Evolutionary conservation across 1,140 invertebrate genomes (phyloP), one percentile per base, ranked within the genome.

Genomic region (Camponotus floridanus): DNA sequence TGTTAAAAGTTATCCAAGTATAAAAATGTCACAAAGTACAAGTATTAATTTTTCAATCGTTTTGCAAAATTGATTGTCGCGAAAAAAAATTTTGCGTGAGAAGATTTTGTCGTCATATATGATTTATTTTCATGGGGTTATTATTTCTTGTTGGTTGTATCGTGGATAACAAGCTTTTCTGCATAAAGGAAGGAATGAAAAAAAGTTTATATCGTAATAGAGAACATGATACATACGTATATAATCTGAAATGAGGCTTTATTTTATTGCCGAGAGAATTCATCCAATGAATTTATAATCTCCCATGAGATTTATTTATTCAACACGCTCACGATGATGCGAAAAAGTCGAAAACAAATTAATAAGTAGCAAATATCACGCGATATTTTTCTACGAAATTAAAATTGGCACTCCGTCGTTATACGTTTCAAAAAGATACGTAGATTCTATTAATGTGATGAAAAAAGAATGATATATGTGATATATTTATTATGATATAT

Each of bases 211-310:
- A 26, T 3, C 8, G 21, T 59, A 21, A 21, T 21, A 21, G 55
- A 39, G 21, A 13, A 3, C 2, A 59, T 7, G 11, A 48, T 65
- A n/a, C 45, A 65, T 51, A 42, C 26, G 7, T 31, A 21, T 64
- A 31, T 15, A 48, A 64, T 6, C 39, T 8, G 26, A 18, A 13
- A 5, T 13, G 61, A 36, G 39, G 57, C 33, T 68, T 80, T 71
- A 81, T 81, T 80, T 81, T 26, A 21, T 71, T 71, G 13, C 73
- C 67, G 33, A 1, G 67, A 71, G 65, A 81, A 45, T 78, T 78
- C 18, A 65, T 65, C 18, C 59, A 78, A 78, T 78, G 76, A 78
- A 78, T 78, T 78, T 42, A 11, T 78, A 78, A 78, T 78, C 18
- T 48, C 76, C 26, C 42, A 1, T 65, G 36, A 26, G 59, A 78